These are phyloP conservation scores for Oreochromis tanganicae DNA, from an alignment of 2,113 vertebrate genomes.

Conservation along the genomic window DNA sequence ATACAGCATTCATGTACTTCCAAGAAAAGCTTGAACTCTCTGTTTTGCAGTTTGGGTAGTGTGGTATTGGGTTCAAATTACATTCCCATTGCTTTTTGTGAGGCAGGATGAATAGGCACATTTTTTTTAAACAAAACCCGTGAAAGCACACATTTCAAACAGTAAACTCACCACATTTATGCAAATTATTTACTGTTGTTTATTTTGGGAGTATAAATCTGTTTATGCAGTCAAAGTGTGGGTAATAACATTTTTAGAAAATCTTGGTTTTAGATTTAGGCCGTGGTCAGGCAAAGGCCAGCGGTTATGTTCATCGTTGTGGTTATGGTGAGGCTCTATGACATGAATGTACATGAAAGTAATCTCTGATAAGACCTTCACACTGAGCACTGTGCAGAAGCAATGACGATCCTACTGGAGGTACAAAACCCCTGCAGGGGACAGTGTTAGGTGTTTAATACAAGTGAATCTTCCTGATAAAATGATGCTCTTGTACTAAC, in stretches of 20 bases:
- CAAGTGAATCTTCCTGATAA: background rate
- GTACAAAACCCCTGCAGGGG: background rate
- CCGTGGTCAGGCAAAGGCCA: background rate
- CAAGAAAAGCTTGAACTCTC: background rate
- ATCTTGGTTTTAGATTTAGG: background rate
- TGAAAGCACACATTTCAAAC: background rate
- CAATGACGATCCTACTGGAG: background rate
- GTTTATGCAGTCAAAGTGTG: background rate
- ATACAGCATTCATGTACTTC: background rate
- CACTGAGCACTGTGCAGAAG: background rate
- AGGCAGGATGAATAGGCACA: background rate
- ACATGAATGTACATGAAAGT: background rate
- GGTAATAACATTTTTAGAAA: background rate
- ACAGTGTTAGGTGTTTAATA: background rate
- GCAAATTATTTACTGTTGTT: background rate
- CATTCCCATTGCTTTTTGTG: background rate
- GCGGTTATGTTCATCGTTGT: background rate
- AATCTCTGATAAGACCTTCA: background rate
- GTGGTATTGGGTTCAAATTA: background rate
- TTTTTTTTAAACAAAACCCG: background rate
- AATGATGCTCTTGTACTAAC: background rate
- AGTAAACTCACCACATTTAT: background rate
- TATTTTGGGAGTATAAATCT: background rate
- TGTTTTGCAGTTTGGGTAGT: background rate
- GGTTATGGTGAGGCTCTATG: background rate